Evolutionary conservation across 2,797 vertebrate species (phyloP), one percentile per base, ranked within the genome.

Genomic region (Crocidura indochinensis): DNA sequence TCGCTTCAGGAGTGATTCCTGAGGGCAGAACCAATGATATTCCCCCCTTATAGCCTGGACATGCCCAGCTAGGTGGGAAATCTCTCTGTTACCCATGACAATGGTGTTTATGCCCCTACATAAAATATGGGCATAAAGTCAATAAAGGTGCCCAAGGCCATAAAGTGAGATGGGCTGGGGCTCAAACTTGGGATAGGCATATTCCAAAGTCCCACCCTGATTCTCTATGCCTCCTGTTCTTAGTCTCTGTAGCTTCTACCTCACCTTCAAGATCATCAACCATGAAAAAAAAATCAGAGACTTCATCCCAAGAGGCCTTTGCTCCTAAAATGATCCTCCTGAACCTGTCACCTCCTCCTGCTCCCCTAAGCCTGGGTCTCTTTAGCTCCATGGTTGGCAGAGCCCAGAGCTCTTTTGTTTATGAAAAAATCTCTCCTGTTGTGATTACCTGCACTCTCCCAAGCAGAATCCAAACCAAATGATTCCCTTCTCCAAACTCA

Each of bases 381-480:
- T 74, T 46, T 0, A 8, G 5, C 0, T 14, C 64, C 47, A 2
- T 0, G 11, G n/a, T 4, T 60, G 75, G 51, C 60, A 15, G 77
- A 74, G 62, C 65, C 19, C 67, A 49, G 78, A 72, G 38, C 31
- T 24, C 51, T 51, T n/a, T 7, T 10, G 26, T 71, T 64, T 15
- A 15, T 71, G 24, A 10, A 44, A 26, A 24, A 0, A 10, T 10
- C 76, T 44, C 67, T n/a, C 74, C 29, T 26, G 3, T 9, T 4
- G 20, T 29, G 6, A 27, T 47, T 10, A 53, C 46, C 38, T 1
- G 6, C 6, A 4, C 9, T 1, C 1, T 29, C 26, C 8, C 26
- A 12, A 0, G 12, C 6, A 19, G 17, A 7, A 6, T 2, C 22
- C 27, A 19, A 46, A n/a, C 27, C 6, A 11, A 11, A 10, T 0